phyloP scores from a whole-genome alignment of 1,140 invertebrate genomes.

The Euschistus heros region DNA sequence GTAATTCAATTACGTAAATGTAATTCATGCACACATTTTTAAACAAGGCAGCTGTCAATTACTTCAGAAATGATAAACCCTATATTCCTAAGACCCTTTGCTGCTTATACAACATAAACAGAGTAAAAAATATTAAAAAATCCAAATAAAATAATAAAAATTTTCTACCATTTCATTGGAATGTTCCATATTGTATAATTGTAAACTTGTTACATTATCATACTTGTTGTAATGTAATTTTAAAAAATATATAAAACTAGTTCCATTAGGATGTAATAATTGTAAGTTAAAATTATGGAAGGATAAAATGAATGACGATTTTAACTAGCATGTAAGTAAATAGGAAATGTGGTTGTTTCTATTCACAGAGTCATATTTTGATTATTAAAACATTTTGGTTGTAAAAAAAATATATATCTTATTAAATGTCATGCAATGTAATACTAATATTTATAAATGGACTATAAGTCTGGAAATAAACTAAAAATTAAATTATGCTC shows the following conservation, averaged over 20 bases:
- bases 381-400: background rate
- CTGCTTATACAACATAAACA: too few relatives aligned
- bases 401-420: background rate
- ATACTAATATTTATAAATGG: background rate
- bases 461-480: background rate
- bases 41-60: conserved; percentile 2
- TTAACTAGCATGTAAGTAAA: background rate
- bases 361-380: background rate
- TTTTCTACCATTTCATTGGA: too few relatives aligned
- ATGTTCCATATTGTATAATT: too few relatives aligned
- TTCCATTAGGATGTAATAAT: too few relatives aligned
- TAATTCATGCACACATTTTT: background rate
- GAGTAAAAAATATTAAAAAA: too few relatives aligned
- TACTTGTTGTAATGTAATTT: too few relatives aligned
- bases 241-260: too few relatives aligned
- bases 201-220: too few relatives aligned
- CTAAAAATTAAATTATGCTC: background rate
- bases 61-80: background rate
- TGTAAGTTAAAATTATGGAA: too few relatives aligned
- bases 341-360: background rate
- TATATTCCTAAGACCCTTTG: too few relatives aligned
- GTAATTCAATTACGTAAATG: background rate
- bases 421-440: conserved; percentile 2
- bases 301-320: too few relatives aligned
- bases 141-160: too few relatives aligned